These are phyloP conservation scores for Scaptomyza pallida DNA, from an alignment of 1,140 invertebrate species.

Conservation along the genomic window DNA sequence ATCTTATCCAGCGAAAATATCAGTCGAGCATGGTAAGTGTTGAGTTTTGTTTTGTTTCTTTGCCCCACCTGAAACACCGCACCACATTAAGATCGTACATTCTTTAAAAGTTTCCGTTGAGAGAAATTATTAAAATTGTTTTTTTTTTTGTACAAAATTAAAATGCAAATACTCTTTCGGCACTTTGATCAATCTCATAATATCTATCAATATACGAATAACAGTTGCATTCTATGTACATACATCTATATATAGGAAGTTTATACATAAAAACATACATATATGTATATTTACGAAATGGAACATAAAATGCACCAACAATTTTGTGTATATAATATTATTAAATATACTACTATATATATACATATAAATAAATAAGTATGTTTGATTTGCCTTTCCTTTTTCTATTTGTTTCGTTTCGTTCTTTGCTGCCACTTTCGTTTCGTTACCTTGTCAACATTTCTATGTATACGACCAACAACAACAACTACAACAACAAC, in stretches of 20 bases:
- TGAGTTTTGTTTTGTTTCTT: not conserved
- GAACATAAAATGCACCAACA: constrained; percentile 11
- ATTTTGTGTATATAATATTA: constrained; percentile 8
- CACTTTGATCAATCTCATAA: constrained; percentile 3
- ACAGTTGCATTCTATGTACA: constrained; percentile 2
- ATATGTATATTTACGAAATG: constrained; percentile 3
- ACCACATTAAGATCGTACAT: constrained; percentile 4
- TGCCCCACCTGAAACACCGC: not conserved
- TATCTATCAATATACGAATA: not conserved
- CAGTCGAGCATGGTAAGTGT: constrained; percentile 98
- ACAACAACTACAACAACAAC: constrained; percentile 47
- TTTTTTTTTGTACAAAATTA: constrained; percentile 3
- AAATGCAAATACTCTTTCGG: not conserved
- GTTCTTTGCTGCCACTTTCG: constrained; percentile 58
- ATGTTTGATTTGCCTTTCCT: constrained; percentile 58
- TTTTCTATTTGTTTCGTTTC: constrained; percentile 68
- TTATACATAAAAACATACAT: constrained; percentile 2
- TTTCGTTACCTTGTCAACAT: constrained; percentile 73
- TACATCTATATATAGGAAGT: not conserved
- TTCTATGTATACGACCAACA: constrained; percentile 54
- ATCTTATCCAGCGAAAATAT: constrained; percentile 98
- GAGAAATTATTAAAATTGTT: not conserved
- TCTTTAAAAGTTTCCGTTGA: not conserved
- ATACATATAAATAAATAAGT: constrained; percentile 39
- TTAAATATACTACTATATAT: constrained; percentile 2